Base-by-base conservation (phyloP, 2,888 invertebrate genomes). In the Baronia brevicornis region DNA sequence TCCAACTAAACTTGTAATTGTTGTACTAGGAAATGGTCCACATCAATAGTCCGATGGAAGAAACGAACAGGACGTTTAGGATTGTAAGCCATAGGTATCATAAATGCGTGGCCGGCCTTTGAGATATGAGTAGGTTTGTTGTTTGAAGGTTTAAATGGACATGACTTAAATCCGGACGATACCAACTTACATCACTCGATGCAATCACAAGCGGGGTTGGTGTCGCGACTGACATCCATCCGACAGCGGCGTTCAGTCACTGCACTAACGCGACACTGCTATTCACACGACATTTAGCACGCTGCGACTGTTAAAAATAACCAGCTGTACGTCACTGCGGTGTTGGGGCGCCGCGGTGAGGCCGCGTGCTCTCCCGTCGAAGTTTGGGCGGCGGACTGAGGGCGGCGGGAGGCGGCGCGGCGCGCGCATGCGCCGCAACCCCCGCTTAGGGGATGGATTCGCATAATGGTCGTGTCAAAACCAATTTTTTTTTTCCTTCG, bases 241-340 rank as follows among this genome's bases (percentile, higher is more conserved):
- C 23, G 14, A 23, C 26, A 11, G 14, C 10, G 11, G 21, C 21
- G n/a, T n/a, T n/a, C n/a, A 12, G 22, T 30, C 35, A 36, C 26
- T 27, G 36, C 26, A 36, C 22, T 26, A 36, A 30, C 23, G 23
- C 31, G n/a, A 17, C 36, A 29, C 34, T 13, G 35, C 21, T 30
- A 30, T 30, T 17, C 17, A 25, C 23, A 25, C 30, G 34, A 20
- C 29, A 29, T n/a, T n/a, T 19, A 20, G 9, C 26, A 18, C 26
- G n/a, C n/a, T n/a, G n/a, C n/a, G n/a, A n/a, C n/a, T n/a, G 36
- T 25, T 21, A 18, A 21, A 31, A 22, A 25, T 27, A 30, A 36
- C 30, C 18, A 21, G 21, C 19, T 15, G 12, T 38, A 61, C 69
- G 73, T 68, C 69, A 75, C 67, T 75, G 74, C 74, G 66, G 62